Percentiles rank a stretch among this genome's conserved stretches.
These are phyloP conservation scores for Sphecodes monilicornis DNA, from an alignment of 2,888 invertebrate genomes.

Conservation along the genomic window DNA sequence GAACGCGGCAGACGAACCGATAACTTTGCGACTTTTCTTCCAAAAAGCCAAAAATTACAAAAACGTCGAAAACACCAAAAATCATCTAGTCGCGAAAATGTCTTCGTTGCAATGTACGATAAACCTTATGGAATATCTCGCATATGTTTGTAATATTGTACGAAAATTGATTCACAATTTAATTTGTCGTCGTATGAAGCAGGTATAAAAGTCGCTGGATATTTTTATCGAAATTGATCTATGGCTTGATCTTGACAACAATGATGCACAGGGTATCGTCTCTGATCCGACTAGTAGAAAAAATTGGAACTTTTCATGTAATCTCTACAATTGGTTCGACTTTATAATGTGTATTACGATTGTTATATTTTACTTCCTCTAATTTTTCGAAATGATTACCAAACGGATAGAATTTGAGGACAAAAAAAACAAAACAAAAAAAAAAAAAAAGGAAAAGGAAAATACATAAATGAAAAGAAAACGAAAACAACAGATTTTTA, in stretches of 20 bases:
- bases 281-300: neutral
- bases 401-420: neutral
- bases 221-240: neutral
- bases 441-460: neutral
- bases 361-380: neutral
- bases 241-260: neutral
- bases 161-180: constrained; percentile 52
- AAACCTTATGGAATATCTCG: constrained; percentile 51
- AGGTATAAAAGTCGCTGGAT: constrained; percentile 49
- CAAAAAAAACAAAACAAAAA: neutral
- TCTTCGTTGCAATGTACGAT: constrained; percentile 28
- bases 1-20: neutral
- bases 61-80: too few species aligned
- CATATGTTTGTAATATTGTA: constrained; percentile 30
- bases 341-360: neutral
- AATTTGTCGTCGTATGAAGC: constrained; percentile 46
- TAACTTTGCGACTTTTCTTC: neutral
- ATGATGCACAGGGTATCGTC: neutral
- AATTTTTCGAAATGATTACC: neutral
- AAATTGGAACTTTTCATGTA: neutral
- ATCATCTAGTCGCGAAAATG: constrained; percentile 21
- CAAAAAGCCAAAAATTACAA: too few species aligned
- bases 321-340: neutral
- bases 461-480: neutral
- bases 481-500: constrained; percentile 37